phyloP scores from a whole-genome alignment of 2,797 vertebrate species.

The Erithacus rubecula region DNA sequence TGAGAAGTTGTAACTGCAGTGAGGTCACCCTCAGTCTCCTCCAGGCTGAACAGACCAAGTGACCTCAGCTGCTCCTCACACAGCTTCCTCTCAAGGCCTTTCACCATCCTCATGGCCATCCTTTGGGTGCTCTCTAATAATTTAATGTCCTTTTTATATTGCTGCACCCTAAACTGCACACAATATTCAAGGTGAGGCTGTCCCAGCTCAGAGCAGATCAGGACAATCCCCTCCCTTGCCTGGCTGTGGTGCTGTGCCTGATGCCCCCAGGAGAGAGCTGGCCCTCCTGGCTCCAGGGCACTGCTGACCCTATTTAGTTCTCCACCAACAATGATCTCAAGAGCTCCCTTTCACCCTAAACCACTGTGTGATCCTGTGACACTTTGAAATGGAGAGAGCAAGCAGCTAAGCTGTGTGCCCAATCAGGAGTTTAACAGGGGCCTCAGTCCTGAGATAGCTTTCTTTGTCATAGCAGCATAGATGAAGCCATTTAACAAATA shows the following conservation, averaged over 20 bases:
- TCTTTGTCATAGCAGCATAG: not conserved
- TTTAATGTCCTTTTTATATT: not conserved
- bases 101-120: not conserved
- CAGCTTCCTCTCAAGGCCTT: accelerated
- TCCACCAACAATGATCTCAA: not conserved
- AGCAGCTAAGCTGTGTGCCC: not conserved
- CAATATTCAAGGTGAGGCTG: accelerated
- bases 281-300: not conserved
- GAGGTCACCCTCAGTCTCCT: not conserved
- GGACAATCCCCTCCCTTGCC: not conserved
- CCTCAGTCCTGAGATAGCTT: not conserved
- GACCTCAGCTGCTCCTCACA: not conserved
- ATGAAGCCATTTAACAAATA: not conserved
- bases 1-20: not conserved
- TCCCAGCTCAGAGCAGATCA: accelerated
- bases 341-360: not conserved
- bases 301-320: not conserved
- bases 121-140: not conserved
- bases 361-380: not conserved
- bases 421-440: not conserved
- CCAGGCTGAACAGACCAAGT: not conserved
- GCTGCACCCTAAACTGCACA: not conserved
- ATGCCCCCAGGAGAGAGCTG: accelerated
- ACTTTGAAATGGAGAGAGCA: not conserved
- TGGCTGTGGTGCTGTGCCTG: accelerated